Base-by-base conservation (phyloP, 2,797 vertebrate genomes). In the Nyctalus aviator region DNA sequence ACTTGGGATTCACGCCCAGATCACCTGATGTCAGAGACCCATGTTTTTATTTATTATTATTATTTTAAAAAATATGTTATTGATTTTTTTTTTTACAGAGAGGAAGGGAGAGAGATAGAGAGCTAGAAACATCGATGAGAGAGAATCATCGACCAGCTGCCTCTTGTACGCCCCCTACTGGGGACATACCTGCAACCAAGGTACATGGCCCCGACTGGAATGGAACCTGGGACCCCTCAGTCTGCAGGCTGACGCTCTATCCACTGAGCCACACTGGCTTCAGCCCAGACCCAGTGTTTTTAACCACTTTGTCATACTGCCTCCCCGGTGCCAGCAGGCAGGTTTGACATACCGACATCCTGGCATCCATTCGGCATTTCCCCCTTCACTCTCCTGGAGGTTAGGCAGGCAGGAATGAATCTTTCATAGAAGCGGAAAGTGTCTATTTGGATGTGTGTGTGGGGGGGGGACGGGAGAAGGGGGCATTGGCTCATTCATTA, bases 391-490 rank as follows among this genome's bases (percentile, higher is more conserved):
- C 23, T 3, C 66, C 79, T 88, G 27, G 84, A 73, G 68, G 46
- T 44, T n/a, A 20, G 13, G 23, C 30, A 30, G 68, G 41, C 30
- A 71, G 77, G 77, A 76, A 15, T 20, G 27, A 82, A 35, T 82
- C 59, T 55, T 13, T 23, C 66, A 6, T 35, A 55, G 18, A 48
- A 87, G 35, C n/a, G 35, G 30, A 48, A 72, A 46, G 48, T 25
- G 8, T 88, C 72, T 73, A 7, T 82, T 17, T 57, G 23, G 72
- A n/a, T 21, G 20, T 64, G 6, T 30, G 25, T 59, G 25, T 5
- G 1, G 27, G 27, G 27, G 2, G 13, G 1, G 2, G 41, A 10
- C 50, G 17, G 18, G 14, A 2, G 2, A 11, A 4, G n/a, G 27
- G 6, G 37, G 37, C 37, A 17, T 48, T 68, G 48, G 23, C 35